Evolutionary conservation across 53 echinoderm and acorn worm species (phyloP), one percentile per base, ranked within the genome.

Genomic region (Temnopleurus reevesii): DNA sequence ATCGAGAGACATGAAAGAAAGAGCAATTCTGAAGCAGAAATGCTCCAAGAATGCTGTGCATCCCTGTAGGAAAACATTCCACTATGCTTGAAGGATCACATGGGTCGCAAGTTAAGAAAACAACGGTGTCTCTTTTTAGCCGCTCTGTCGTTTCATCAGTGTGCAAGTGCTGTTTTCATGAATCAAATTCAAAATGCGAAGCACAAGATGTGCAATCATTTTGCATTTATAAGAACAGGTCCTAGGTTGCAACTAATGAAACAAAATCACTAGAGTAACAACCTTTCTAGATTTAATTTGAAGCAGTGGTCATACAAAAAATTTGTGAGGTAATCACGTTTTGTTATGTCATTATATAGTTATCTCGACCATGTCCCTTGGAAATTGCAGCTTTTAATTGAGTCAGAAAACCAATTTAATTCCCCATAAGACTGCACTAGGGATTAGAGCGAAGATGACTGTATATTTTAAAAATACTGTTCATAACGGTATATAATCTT

Each of bases 401-500:
- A 19, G 36, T 41, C 7, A 8, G 21, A 38, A 34, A 71, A 38
- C 8, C 71, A 38, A 71, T 8, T 71, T 71, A 41, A 38, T 36
- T 71, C 71, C 64, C 71, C 71, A 21, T n/a, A 71, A 71, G 71
- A 41, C 23, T 71, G 4, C 23, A 41, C n/a, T 8, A 21, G n/a
- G 41, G 41, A n/a, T 71, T 36, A 6, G 71, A 71, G 38, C 21
- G 71, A 71, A n/a, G 71, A 71, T 41, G 71, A 43, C 71, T 43
- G 36, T 71, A 41, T 71, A 71, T 41, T 71, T 41, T 71, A 36
- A 71, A 41, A 71, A 71, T 71, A 71, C 71, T 71, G 38, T 71
- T 71, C 71, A 43, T 71, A 71, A 71, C 71, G 36, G 41, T 41
- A 38, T 71, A 71, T 71, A 71, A 71, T 71, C 71, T 41, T 64